phyloP scores from a whole-genome alignment of 53 echinoderm and acorn worm genomes.

The Stichopus horrens region DNA sequence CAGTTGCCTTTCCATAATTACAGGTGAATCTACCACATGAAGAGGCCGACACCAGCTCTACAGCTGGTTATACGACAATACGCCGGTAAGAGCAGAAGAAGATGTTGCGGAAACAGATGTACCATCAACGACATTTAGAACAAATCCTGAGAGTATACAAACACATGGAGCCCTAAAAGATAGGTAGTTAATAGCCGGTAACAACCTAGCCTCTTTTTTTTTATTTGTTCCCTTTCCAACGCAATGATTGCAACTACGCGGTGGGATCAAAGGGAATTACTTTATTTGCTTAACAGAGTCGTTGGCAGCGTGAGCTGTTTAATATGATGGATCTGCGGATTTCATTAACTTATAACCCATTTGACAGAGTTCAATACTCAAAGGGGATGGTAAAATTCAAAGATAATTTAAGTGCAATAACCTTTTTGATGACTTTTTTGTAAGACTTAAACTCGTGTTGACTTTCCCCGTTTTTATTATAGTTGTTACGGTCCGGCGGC shows the following conservation, averaged over 20 bases:
- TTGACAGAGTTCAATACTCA: conserved; percentile 1
- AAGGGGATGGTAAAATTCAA: neutral
- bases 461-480: neutral
- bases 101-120: conserved; percentile 18
- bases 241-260: neutral
- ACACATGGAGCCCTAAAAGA: too few species aligned
- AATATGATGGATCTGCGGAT: neutral
- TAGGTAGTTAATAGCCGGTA: too few species aligned
- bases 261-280: neutral
- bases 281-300: neutral
- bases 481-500: neutral
- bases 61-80: neutral
- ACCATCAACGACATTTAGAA: neutral
- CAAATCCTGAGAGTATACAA: too few species aligned
- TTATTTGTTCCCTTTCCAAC: too few species aligned
- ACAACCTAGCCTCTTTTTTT: too few species aligned
- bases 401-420: conserved; percentile 5
- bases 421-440: neutral
- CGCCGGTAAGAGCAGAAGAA: neutral
- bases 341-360: neutral
- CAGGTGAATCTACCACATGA: neutral
- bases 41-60: neutral
- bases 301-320: neutral
- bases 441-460: neutral
- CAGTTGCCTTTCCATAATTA: neutral